Evolutionary conservation across 2,888 invertebrate species (phyloP), one percentile per base, ranked within the genome.

Genomic region (Drosophila conformis): DNA sequence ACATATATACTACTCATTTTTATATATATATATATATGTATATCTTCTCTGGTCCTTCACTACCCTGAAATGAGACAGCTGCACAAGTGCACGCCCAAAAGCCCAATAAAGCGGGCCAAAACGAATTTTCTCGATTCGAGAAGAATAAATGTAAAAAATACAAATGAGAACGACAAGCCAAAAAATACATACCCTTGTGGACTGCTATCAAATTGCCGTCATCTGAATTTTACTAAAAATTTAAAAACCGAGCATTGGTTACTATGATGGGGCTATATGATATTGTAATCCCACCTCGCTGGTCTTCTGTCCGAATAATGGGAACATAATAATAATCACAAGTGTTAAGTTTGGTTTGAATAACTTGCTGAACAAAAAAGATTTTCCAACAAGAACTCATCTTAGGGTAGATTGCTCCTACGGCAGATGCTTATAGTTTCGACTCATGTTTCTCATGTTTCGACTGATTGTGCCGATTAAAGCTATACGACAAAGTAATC

Each of bases 71-170:
- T 76, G 73, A 76, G 87, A 85, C 88, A 85, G 87, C 88, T 89
- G 85, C 89, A 78, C 61, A 57, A 80, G 64, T 82, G 85, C 82
- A 82, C 82, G 87, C 82, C 84, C 69, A 73, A 75, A 77, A 74
- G 85, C 89, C 89, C 80, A 62, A 69, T 82, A 87, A 85, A 82
- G 64, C 82, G 76, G 89, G 77, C 80, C 73, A 87, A 84, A 82
- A 70, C 73, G 80, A 68, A 84, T 82, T 87, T 69, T 77, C 67
- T 62, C 81, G 56, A 82, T 82, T 75, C 36, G 35, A 27, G 25
- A 10, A 35, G 46, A 15, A 46, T 15, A 46, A 15, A 46, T 38
- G 15, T 46, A 27, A 18, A 2, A 57, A 69, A 75, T 60, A 74
- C 63, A 58, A 62, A 64, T 64, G 54, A 71, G 46, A 46, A 8